Evolutionary conservation across 2,797 vertebrate genomes (phyloP).

Genomic region (Myotis findleyi): DNA sequence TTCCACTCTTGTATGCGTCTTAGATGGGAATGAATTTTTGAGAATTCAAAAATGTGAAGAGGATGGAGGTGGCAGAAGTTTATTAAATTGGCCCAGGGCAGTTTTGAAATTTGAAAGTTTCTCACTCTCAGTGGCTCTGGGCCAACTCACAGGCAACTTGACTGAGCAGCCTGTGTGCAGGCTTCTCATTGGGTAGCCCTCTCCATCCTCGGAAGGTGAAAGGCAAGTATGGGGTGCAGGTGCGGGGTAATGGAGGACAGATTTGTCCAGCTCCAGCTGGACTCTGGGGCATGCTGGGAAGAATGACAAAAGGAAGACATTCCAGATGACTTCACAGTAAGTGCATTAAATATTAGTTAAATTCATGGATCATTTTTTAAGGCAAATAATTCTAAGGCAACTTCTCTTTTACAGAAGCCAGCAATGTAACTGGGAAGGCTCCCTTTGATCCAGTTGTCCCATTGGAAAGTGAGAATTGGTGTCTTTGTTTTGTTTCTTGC

Average conservation of each 20-base stretch:
- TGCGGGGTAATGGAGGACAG: neutral
- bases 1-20: conserved; percentile 67
- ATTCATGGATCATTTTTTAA: neutral
- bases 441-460: conserved; percentile 9
- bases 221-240: neutral
- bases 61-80: conserved; percentile 80
- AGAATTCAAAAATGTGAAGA: conserved; percentile 80
- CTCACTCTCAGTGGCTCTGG: conserved; percentile 75
- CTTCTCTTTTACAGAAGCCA: conserved; percentile 17
- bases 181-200: neutral
- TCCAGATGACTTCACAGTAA: neutral
- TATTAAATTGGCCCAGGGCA: conserved; percentile 85
- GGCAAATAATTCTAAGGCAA: neutral
- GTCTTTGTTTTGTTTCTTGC: neutral
- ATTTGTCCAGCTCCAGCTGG: neutral
- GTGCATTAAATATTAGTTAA: neutral
- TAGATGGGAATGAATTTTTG: conserved; percentile 78
- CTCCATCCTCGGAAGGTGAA: neutral
- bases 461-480: neutral
- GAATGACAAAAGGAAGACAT: neutral
- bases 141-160: conserved; percentile 62
- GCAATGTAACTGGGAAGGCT: neutral
- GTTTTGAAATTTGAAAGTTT: conserved; percentile 83
- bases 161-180: neutral
- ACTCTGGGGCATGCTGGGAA: neutral